Evolutionary conservation across 2,888 invertebrate genomes (phyloP), one percentile per base, ranked within the genome.

Genomic region (Agriotes lineatus): DNA sequence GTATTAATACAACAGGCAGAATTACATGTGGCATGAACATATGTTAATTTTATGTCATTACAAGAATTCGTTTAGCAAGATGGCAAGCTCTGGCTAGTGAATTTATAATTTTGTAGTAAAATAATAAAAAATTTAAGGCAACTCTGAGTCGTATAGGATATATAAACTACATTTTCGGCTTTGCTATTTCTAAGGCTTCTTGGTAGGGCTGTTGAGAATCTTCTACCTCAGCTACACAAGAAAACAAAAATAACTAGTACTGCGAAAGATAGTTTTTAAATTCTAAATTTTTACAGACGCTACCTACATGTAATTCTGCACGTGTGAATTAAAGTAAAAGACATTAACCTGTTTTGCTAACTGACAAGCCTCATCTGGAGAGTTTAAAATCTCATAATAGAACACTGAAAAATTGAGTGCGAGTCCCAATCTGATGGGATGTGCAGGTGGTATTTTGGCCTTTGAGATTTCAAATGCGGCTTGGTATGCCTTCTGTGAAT

Each of bases 331-430:
- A 69, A 70, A 68, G 69, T 18, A 19, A 56, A 33, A 72, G 65
- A 86, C 87, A 89, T 85, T 89, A 88, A 95, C 95, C 94, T 94
- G 94, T 91, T 95, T 95, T 84, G 95, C 95, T 89, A 95, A 91
- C 86, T 94, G 94, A 91, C 95, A 95, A 87, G 95, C 95, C 89
- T 94, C 94, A 87, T 95, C 95, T 87, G 95, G 95, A 86, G 94
- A 94, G 90, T 94, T 94, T 89, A 95, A 91, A 88, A 97, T 97
- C 94, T 97, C 97, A 89, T 97, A 97, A 90, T 95, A 96, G 92
- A 97, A 97, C 87, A 97, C 97, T 86, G 97, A 97, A 91, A 96
- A 97, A 90, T 97, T 97, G 88, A 99, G 94, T 80, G 98, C 98
- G 85, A 99, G 91, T 85, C 99, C 99, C 88, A 99, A 93, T 86